Percentiles rank a stretch among this genome's conserved stretches.
phyloP scores from a whole-genome alignment of 2,797 vertebrate species.

The Knipowitschia caucasica region DNA sequence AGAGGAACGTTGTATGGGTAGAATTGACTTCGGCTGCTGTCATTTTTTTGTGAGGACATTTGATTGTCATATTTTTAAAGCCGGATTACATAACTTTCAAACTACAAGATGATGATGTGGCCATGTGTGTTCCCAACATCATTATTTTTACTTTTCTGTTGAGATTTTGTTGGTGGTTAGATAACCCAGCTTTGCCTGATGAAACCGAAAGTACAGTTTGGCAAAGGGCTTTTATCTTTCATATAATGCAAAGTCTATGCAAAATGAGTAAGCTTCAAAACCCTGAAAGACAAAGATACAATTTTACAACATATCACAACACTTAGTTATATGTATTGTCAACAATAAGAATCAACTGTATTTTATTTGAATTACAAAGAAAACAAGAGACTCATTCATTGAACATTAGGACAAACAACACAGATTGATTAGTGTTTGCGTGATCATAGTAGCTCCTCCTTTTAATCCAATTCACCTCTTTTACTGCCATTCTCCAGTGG shows the following conservation, averaged over 20 bases:
- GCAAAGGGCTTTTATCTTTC: no score
- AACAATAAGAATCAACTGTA: background rate
- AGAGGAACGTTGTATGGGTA: background rate
- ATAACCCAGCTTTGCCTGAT: no score
- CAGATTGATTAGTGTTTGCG: constrained; percentile 14
- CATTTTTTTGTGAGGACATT: background rate
- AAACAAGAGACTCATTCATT: background rate
- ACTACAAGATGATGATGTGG: no score
- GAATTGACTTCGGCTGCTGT: background rate
- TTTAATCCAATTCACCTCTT: constrained; percentile 30
- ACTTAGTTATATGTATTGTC: background rate
- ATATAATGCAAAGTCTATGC: background rate
- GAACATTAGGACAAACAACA: background rate
- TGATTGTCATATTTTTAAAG: background rate
- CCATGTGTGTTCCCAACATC: no score
- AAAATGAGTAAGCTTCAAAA: background rate
- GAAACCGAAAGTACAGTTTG: background rate
- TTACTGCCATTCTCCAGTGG: constrained; percentile 26
- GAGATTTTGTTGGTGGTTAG: no score
- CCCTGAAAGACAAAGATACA: no score
- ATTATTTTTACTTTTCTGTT: no score
- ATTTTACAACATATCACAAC: no score
- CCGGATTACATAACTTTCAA: no score
- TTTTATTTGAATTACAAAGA: background rate
- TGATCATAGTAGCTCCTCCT: constrained; percentile 22